Evolutionary conservation across 1,140 invertebrate species (phyloP).

Genomic region (Apocrypta bakeri): DNA sequence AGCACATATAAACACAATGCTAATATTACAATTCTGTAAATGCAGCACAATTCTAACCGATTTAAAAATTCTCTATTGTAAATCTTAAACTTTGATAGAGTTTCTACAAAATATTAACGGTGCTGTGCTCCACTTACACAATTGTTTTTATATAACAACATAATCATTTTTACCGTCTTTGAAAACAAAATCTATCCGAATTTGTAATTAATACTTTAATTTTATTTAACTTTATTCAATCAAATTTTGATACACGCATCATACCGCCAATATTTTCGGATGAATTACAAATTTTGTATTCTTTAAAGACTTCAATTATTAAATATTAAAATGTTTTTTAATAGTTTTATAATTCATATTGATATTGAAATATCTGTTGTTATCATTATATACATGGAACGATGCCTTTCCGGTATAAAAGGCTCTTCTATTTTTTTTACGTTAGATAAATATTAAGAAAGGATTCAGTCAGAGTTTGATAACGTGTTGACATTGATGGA

Average conservation of each 20-base stretch:
- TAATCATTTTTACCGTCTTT: background rate
- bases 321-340: conserved; percentile 13
- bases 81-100: conserved; percentile 21
- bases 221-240: conserved; percentile 30
- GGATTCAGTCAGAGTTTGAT: conserved; percentile 46
- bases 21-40: conserved; percentile 28
- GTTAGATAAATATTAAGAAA: conserved; percentile 42
- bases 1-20: conserved; percentile 7
- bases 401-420: conserved; percentile 26
- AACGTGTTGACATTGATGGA: conserved; percentile 39
- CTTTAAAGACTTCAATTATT: conserved; percentile 36
- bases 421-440: conserved; percentile 49
- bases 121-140: conserved; percentile 10
- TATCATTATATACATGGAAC: conserved; percentile 49
- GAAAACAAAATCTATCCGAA: too few species aligned
- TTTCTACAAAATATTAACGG: conserved; percentile 2
- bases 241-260: conserved; percentile 24
- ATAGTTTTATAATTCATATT: conserved; percentile 40
- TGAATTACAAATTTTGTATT: conserved; percentile 47
- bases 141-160: conserved; percentile 28
- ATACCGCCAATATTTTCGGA: conserved; percentile 21
- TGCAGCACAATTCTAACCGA: conserved; percentile 3
- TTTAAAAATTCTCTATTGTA: conserved; percentile 29
- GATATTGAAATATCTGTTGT: conserved; percentile 46
- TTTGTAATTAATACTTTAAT: conserved; percentile 8